Percentiles rank a stretch among this genome's conserved stretches.
These are phyloP conservation scores for Spodoptera exigua DNA, from an alignment of 2,888 invertebrate species.

Conservation along the genomic window DNA sequence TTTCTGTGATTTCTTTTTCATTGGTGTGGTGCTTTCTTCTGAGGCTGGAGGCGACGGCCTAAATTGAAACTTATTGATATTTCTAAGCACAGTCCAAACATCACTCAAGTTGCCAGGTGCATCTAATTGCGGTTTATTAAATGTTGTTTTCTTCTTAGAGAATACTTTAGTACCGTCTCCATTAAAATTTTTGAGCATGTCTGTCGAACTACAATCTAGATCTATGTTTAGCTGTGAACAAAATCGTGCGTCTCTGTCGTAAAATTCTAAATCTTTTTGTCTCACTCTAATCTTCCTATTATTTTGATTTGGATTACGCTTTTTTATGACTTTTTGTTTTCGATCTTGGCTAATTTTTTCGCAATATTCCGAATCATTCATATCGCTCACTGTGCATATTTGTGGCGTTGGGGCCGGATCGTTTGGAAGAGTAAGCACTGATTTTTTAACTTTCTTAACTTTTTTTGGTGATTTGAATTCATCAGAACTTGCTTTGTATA, in stretches of 20 bases:
- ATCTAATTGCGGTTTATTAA: constrained; percentile 35
- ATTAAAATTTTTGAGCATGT: constrained; percentile 66
- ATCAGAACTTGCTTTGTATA: constrained; percentile 82
- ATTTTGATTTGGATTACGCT: constrained; percentile 59
- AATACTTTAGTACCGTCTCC: constrained; percentile 63
- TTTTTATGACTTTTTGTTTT: constrained; percentile 65
- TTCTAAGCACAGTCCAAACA: constrained; percentile 80
- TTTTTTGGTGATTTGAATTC: constrained; percentile 72
- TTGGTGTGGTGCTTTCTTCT: constrained; percentile 67
- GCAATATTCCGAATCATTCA: constrained; percentile 80
- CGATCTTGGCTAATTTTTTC: constrained; percentile 60
- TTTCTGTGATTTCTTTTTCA: constrained; percentile 64
- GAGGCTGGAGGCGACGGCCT: constrained; percentile 76
- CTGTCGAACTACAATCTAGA: constrained; percentile 75
- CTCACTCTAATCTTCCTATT: constrained; percentile 58
- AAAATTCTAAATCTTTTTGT: constrained; percentile 67
- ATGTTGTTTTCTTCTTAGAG: constrained; percentile 48
- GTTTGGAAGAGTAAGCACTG: constrained; percentile 79
- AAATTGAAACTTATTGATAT: constrained; percentile 80
- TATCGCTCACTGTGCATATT: constrained; percentile 79
- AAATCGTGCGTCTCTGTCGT: constrained; percentile 73
- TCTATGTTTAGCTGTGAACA: constrained; percentile 72
- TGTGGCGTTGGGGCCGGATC: constrained; percentile 67
- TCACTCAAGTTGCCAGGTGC: constrained; percentile 64
- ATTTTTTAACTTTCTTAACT: constrained; percentile 76